phyloP scores from a whole-genome alignment of 2,797 vertebrate genomes.

The Myotis pilosus region DNA sequence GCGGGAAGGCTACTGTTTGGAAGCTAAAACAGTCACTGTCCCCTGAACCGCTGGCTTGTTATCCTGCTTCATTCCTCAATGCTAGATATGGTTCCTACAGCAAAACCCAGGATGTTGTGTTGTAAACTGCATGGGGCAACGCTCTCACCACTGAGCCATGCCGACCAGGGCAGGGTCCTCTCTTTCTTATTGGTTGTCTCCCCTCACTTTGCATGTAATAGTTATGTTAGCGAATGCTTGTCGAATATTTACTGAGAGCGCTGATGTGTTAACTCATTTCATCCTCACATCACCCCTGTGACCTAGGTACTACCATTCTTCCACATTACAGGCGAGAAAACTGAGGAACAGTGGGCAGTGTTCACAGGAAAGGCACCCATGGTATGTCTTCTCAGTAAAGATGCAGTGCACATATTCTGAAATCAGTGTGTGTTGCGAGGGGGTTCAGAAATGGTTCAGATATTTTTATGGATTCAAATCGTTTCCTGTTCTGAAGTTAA shows the following conservation, averaged over 20 bases:
- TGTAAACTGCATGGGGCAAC: neutral
- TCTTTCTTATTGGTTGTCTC: neutral
- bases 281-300: neutral
- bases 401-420: neutral
- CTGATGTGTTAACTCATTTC: neutral
- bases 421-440: neutral
- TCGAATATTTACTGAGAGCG: neutral
- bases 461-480: neutral
- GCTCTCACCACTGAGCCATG: no score
- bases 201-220: neutral
- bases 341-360: neutral
- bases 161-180: no score
- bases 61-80: neutral
- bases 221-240: neutral
- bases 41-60: neutral
- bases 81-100: neutral
- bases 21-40: neutral
- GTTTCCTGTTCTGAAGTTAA: constrained; percentile 28
- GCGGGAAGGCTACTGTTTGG: neutral
- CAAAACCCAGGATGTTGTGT: neutral
- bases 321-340: neutral
- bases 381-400: neutral
- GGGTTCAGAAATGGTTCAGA: neutral
- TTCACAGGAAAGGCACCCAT: neutral
- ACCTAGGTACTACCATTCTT: neutral